These are phyloP conservation scores for Neodon shergylaensis DNA, from an alignment of 2,113 vertebrate species.

Conservation along the genomic window DNA sequence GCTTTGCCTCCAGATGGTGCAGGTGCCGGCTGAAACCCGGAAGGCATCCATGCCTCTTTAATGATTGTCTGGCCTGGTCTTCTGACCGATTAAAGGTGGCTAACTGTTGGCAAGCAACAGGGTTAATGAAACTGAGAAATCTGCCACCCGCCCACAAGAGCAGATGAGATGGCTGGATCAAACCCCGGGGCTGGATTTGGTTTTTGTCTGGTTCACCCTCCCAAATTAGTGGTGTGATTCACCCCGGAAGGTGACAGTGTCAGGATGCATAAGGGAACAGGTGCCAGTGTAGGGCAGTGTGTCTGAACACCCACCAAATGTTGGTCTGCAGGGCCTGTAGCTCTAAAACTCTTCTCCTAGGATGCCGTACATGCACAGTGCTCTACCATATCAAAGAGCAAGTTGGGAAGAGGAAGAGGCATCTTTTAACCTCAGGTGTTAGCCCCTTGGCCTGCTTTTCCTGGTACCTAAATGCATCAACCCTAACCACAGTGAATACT, in stretches of 20 bases:
- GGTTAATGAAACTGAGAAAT: not conserved
- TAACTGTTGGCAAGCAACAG: not conserved
- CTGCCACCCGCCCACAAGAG: not conserved
- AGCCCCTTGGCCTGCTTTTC: not conserved
- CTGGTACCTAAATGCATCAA: not conserved
- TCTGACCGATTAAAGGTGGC: not conserved
- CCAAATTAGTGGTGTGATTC: not conserved
- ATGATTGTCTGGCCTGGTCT: not conserved
- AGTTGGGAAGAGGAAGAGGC: rapidly evolving
- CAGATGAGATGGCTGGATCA: not conserved
- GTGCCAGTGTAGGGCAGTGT: not conserved
- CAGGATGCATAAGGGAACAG: not conserved
- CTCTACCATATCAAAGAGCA: not conserved
- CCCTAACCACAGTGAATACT: not conserved
- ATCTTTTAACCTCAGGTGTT: not conserved
- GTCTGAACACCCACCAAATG: rapidly evolving
- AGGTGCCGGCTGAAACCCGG: not conserved
- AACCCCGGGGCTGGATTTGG: not conserved
- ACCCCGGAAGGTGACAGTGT: not conserved
- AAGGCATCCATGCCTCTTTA: not conserved
- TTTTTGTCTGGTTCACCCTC: not conserved
- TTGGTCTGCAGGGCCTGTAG: not conserved
- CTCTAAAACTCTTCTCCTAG: not conserved
- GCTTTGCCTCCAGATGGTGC: not conserved
- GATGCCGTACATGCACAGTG: rapidly evolving